These are phyloP conservation scores for Mycteria americana DNA, from an alignment of 2,797 vertebrate genomes.

Conservation along the genomic window DNA sequence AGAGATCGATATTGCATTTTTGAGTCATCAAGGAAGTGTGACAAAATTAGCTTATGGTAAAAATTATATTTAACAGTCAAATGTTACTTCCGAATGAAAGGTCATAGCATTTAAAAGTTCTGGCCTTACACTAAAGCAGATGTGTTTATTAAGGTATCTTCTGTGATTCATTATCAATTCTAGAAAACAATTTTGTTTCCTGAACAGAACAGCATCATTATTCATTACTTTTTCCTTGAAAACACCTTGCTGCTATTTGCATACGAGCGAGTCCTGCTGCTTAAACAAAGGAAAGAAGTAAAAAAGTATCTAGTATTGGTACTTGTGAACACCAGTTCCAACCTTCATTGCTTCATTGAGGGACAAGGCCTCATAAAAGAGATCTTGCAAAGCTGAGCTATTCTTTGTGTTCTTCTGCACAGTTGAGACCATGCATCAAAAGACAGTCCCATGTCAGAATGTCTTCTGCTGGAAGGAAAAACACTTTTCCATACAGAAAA, in stretches of 20 bases:
- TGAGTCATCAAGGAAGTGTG: neutral
- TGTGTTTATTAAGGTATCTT: neutral
- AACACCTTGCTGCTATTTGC: neutral
- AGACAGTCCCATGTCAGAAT: neutral
- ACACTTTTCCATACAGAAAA: neutral
- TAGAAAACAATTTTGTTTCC: neutral
- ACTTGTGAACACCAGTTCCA: neutral
- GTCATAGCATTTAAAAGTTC: neutral
- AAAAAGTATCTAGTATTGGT: neutral
- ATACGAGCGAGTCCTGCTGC: neutral
- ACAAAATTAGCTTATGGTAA: neutral
- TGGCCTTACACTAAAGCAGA: neutral
- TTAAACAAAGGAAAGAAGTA: neutral
- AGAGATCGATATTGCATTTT: neutral
- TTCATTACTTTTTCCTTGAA: neutral
- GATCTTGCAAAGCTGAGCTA: neutral
- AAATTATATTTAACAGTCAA: neutral
- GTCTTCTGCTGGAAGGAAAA: neutral
- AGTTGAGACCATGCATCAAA: neutral
- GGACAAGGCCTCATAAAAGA: neutral
- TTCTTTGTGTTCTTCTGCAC: neutral
- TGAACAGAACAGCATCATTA: neutral
- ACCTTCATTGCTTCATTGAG: neutral
- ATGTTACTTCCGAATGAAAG: neutral
- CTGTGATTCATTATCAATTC: neutral